These are phyloP conservation scores for Tachypleus tridentatus DNA, from an alignment of 1,140 invertebrate species.

Conservation along the genomic window DNA sequence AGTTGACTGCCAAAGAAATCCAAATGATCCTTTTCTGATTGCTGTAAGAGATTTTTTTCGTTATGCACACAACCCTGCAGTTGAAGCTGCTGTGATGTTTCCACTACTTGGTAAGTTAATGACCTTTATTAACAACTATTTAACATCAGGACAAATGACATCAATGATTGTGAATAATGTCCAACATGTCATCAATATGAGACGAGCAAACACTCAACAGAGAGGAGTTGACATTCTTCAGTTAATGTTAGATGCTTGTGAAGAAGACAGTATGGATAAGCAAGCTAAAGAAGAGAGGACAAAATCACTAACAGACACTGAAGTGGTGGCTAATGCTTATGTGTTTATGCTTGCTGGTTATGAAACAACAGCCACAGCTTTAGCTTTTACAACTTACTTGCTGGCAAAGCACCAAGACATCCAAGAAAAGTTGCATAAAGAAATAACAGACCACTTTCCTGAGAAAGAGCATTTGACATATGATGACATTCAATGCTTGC, in stretches of 20 bases:
- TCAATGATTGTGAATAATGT: slow-evolving; percentile 29
- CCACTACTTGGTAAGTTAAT: slow-evolving; percentile 27
- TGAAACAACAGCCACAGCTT: slow-evolving; percentile 35
- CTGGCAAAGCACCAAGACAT: slow-evolving; percentile 35
- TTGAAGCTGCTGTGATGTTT: slow-evolving; percentile 30
- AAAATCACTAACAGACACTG: slow-evolving; percentile 19
- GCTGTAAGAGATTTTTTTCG: slow-evolving; percentile 34
- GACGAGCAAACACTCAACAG: slow-evolving; percentile 19
- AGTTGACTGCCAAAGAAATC: slow-evolving; percentile 35
- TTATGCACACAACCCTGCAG: slow-evolving; percentile 28
- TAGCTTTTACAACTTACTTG: slow-evolving; percentile 32
- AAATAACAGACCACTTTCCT: slow-evolving; percentile 26
- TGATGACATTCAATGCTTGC: slow-evolving; percentile 27
- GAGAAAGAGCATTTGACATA: slow-evolving; percentile 19
- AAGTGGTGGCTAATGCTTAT: slow-evolving; percentile 30
- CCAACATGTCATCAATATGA: slow-evolving; percentile 24
- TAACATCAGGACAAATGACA: slow-evolving; percentile 30
- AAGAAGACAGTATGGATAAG: neutral
- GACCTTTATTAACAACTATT: slow-evolving; percentile 26
- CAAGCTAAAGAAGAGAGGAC: neutral
- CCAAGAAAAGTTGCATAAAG: slow-evolving; percentile 33
- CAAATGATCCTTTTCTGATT: slow-evolving; percentile 33
- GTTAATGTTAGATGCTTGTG: slow-evolving; percentile 21
- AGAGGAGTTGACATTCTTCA: slow-evolving; percentile 23
- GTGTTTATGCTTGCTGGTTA: slow-evolving; percentile 37